Evolutionary conservation across 2,797 vertebrate genomes (phyloP).

Genomic region (Simalia tracyae): DNA sequence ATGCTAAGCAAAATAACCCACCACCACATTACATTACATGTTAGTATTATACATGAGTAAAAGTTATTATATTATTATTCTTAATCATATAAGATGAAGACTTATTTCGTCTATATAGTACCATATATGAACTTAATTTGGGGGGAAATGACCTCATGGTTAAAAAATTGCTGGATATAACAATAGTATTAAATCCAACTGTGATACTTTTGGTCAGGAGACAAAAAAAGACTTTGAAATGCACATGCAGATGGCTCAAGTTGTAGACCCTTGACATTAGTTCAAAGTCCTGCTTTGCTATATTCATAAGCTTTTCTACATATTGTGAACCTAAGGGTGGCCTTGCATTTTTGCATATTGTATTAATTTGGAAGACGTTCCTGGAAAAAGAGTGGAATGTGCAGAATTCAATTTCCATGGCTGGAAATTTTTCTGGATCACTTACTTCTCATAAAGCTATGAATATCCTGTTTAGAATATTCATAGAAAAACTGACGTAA

Average conservation of each 20-base stretch:
- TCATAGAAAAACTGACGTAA: slow-evolving; percentile 26
- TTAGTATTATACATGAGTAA: neutral
- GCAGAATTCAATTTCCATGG: slow-evolving; percentile 49
- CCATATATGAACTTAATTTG: neutral
- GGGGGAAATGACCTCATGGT: neutral
- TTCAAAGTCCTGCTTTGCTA: slow-evolving; percentile 15
- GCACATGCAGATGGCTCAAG: neutral
- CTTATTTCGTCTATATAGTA: neutral
- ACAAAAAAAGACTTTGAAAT: slow-evolving; percentile 4
- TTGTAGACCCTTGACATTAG: slow-evolving; percentile 9
- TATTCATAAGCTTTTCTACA: slow-evolving; percentile 29
- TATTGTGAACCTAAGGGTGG: slow-evolving; percentile 38
- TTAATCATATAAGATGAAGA: neutral
- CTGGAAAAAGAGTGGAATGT: slow-evolving; percentile 48
- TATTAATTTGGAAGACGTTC: slow-evolving; percentile 56
- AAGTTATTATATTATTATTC: neutral
- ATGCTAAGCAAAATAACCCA: neutral
- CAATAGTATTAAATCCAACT: neutral
- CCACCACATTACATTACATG: neutral
- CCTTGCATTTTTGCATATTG: slow-evolving; percentile 46
- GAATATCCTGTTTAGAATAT: slow-evolving; percentile 41
- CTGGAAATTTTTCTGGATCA: slow-evolving; percentile 38
- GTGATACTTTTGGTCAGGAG: neutral
- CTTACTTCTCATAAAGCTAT: slow-evolving; percentile 34
- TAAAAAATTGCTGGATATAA: neutral